Percentiles rank a stretch among this genome's conserved stretches.
phyloP scores from a whole-genome alignment of 2,797 vertebrate species.

The Peromyscus nudipes region DNA sequence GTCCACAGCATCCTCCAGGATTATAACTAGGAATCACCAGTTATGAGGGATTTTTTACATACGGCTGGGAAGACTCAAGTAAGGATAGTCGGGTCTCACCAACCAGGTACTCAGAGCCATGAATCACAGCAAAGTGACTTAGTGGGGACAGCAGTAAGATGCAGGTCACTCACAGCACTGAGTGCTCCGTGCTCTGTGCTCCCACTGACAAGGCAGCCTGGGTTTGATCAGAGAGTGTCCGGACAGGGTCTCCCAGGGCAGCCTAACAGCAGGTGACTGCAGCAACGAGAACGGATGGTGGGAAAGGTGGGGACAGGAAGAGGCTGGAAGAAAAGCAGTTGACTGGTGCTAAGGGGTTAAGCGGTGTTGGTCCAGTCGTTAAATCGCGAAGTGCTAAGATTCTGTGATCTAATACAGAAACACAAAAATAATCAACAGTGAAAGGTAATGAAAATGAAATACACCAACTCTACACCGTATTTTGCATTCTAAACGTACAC shows the following conservation, averaged over 20 bases:
- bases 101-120: neutral
- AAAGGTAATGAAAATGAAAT: conserved; percentile 18
- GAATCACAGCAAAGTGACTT: conserved; percentile 31
- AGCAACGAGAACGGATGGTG: neutral
- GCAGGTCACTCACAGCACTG: neutral
- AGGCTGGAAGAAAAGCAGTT: conserved; percentile 10
- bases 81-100: neutral
- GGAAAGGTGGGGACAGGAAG: neutral
- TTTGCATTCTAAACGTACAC: neutral
- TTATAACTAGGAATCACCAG: conserved; percentile 9
- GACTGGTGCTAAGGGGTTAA: conserved; percentile 67
- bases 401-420: conserved; percentile 61
- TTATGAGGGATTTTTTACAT: neutral
- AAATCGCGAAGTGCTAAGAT: conserved; percentile 54
- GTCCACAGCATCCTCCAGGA: neutral
- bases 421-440: neutral
- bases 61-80: neutral
- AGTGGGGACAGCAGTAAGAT: conserved; percentile 5
- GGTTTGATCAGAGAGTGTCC: conserved; percentile 57
- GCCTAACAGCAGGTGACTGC: conserved; percentile 42
- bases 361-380: conserved; percentile 68
- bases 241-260: conserved; percentile 27
- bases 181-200: neutral
- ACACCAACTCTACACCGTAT: neutral
- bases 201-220: conserved; percentile 48